phyloP scores from a whole-genome alignment of 1,140 invertebrate genomes.

The Aphelenchoides fujianensis region DNA sequence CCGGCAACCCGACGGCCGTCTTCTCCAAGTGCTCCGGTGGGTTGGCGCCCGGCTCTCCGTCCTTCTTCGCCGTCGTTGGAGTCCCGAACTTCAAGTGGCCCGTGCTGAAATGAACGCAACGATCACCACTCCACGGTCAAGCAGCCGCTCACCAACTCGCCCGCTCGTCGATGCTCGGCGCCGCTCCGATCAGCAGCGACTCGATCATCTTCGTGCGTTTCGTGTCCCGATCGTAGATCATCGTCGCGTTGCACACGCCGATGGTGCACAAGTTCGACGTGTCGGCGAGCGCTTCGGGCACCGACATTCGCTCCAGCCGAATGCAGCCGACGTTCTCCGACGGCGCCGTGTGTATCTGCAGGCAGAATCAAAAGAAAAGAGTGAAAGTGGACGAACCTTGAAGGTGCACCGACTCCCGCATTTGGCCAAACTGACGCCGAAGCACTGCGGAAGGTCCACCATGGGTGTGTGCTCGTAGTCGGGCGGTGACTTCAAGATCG shows the following conservation, averaged over 20 bases:
- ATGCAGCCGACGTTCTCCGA: constrained; percentile 5
- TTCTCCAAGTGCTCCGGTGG: neutral
- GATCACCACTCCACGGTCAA: too few relatives aligned
- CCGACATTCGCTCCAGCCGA: constrained; percentile 15
- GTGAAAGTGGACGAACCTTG: constrained; percentile 21
- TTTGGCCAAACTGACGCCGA: constrained; percentile 32
- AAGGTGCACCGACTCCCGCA: constrained; percentile 48
- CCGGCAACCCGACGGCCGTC: neutral
- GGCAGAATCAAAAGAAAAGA: neutral
- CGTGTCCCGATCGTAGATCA: constrained; percentile 18
- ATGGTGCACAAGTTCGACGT: constrained; percentile 26
- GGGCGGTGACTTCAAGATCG: constrained; percentile 43
- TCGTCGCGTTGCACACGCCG: constrained; percentile 32
- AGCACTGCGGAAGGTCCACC: constrained; percentile 32
- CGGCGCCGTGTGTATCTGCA: constrained; percentile 13
- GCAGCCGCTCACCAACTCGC: constrained; percentile 32
- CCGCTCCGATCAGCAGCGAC: constrained; percentile 17
- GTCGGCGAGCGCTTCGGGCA: constrained; percentile 14
- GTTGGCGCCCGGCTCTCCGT: neutral
- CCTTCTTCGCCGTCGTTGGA: neutral
- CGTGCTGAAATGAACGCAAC: neutral
- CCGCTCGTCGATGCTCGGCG: constrained; percentile 36
- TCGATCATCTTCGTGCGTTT: constrained; percentile 27
- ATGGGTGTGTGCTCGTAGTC: constrained; percentile 15
- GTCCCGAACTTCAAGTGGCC: constrained; percentile 6